Evolutionary conservation across 2,113 vertebrate genomes (phyloP), one percentile per base, ranked within the genome.

Genomic region (Coreoperca whiteheadi): DNA sequence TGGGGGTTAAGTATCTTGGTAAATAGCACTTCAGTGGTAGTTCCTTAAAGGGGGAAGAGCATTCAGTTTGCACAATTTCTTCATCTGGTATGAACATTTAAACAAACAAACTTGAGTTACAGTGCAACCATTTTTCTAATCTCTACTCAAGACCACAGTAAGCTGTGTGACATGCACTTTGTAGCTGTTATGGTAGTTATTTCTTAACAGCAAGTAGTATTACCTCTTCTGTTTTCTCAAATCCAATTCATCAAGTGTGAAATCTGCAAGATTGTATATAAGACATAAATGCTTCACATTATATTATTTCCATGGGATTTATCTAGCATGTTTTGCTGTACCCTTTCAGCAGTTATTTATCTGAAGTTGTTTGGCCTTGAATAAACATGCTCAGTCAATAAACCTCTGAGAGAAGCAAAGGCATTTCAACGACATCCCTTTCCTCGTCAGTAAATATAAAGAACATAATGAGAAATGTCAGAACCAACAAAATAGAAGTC

Each of bases 361-460:
- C 8, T 60, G 9, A 83, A 64, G 25, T 48, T 64, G 28, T 82
- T 82, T 77, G 64, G 20, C 56, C 48, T 77, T 70, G 61, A 72
- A 60, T 16, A 48, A 79, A 50, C 66, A 56, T 6, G 20, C 7
- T n/a, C 16, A 28, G 32, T 71, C 51, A 75, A 48, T 77, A 63
- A 67, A 53, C 37, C 10, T 67, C 37, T 2, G 23, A 61, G 20
- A 65, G 41, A 71, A 23, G 68, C 25, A 51, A 56, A 39, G 3
- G 1, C 9, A 41, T 59, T 61, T 51, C 30, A 73, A 23, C 2
- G 7, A 25, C 72, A 7, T 60, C 21, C 21, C 59, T 28, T 34
- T 78, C 34, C 5, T 18, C 3, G 3, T 48, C n/a, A 61, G 32
- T 46, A 32, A 68, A 51, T 37, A 73, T 6, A 61, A 69, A 74